Percentiles rank a stretch among this genome's conserved stretches.
phyloP scores from a whole-genome alignment of 1,140 invertebrate species.

The Drosophila quadrilineata region DNA sequence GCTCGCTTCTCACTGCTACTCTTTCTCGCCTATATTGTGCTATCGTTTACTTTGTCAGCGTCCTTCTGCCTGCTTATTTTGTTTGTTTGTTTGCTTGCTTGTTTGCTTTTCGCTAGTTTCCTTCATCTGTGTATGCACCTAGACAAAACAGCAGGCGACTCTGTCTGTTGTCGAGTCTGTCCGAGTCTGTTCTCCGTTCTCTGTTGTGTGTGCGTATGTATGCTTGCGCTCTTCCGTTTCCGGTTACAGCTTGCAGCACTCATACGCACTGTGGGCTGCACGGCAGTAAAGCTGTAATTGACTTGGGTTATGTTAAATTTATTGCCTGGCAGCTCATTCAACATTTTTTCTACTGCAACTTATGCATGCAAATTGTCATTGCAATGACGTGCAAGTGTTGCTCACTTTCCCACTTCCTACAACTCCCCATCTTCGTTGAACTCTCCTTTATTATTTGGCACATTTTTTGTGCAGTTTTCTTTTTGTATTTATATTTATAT shows the following conservation, averaged over 20 bases:
- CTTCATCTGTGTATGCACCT: slow-evolving; percentile 34
- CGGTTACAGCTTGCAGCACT: slow-evolving; percentile 30
- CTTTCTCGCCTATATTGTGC: slow-evolving; percentile 9
- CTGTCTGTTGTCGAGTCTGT: background rate
- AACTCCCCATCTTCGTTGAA: background rate
- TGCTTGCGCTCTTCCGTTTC: slow-evolving; percentile 32
- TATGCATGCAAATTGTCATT: slow-evolving; percentile 76
- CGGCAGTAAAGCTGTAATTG: slow-evolving; percentile 60
- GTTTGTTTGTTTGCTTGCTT: slow-evolving; percentile 15
- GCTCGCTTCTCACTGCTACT: no score
- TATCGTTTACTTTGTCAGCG: slow-evolving; percentile 10
- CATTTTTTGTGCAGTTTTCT: slow-evolving; percentile 18
- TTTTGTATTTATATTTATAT: slow-evolving; percentile 18
- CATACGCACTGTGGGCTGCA: slow-evolving; percentile 45
- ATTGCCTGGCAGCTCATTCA: slow-evolving; percentile 52
- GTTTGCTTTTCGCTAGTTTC: slow-evolving; percentile 18
- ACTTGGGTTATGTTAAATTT: slow-evolving; percentile 66
- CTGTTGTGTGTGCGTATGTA: no score
- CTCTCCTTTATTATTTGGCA: background rate
- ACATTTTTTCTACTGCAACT: slow-evolving; percentile 36
- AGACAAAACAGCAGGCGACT: slow-evolving; percentile 37
- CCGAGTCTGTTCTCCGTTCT: no score
- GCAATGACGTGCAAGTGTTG: slow-evolving; percentile 60
- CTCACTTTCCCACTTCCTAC: slow-evolving; percentile 11
- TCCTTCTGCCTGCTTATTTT: slow-evolving; percentile 12